Evolutionary conservation across 2,113 vertebrate species (phyloP).

Genomic region (Callospermophilus lateralis): DNA sequence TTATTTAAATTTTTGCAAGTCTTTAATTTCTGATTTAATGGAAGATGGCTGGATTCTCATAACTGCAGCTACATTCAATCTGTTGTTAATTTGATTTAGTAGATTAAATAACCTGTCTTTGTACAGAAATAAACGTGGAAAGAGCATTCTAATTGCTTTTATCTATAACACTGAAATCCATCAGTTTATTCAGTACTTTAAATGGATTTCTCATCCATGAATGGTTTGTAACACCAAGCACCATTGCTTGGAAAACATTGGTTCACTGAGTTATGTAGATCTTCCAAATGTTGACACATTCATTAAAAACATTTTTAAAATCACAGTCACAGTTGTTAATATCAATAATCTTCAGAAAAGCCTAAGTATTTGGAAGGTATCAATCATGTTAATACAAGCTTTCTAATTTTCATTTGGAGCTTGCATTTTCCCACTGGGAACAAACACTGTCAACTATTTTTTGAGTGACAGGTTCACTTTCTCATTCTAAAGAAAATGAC

Average conservation of each 20-base stretch:
- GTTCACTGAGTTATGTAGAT: not conserved
- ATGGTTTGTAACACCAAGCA: not conserved
- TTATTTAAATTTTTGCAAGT: conserved; percentile 52
- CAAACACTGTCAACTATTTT: conserved; percentile 36
- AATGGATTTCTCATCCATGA: not conserved
- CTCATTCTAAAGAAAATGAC: conserved; percentile 44
- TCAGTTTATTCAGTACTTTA: conserved; percentile 16
- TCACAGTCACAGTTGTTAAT: conserved; percentile 29
- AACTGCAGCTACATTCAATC: conserved; percentile 36
- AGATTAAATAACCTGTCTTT: not conserved
- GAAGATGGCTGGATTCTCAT: not conserved
- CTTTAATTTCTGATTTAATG: conserved; percentile 41
- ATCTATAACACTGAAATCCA: conserved; percentile 8
- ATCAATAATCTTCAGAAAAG: conserved; percentile 54
- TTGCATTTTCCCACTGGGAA: not conserved
- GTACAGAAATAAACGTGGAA: not conserved
- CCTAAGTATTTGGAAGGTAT: conserved; percentile 11
- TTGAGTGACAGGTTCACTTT: conserved; percentile 13
- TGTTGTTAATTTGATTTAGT: not conserved
- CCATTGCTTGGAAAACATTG: not conserved
- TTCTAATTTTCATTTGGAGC: conserved; percentile 55
- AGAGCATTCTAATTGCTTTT: conserved; percentile 1
- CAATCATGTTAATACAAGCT: conserved; percentile 37
- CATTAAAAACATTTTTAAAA: conserved; percentile 59
- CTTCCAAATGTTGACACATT: conserved; percentile 34